Evolutionary conservation across 2,113 vertebrate species (phyloP).

Genomic region (Epinephelus cyanopodus): DNA sequence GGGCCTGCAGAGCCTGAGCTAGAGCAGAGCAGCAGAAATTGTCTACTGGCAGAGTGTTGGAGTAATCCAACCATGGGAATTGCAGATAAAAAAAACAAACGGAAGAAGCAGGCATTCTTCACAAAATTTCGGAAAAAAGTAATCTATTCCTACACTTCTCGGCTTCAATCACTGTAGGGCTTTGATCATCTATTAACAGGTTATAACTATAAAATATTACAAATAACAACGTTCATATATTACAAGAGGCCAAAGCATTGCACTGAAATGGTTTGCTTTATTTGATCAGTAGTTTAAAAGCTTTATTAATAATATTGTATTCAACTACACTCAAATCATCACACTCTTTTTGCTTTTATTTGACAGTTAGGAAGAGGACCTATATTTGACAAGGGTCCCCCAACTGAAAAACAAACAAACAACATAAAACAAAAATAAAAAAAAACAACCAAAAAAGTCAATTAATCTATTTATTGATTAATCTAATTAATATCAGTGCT

Average conservation of each 20-base stretch:
- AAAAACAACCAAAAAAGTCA: no score
- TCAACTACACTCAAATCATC: neutral
- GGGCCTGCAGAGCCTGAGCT: neutral
- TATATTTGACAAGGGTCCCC: no score
- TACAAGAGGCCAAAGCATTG: neutral
- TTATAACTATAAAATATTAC: neutral
- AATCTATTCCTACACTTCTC: neutral
- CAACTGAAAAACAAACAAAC: no score
- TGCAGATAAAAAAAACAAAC: neutral
- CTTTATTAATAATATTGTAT: neutral
- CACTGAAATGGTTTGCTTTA: neutral
- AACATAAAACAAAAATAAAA: no score
- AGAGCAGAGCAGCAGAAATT: neutral
- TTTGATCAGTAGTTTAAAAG: neutral
- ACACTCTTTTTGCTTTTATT: neutral
- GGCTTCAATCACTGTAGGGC: neutral
- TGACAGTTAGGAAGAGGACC: neutral
- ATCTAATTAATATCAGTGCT: no score
- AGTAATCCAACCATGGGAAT: neutral
- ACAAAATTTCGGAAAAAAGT: neutral
- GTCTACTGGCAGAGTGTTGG: slow-evolving; percentile 3
- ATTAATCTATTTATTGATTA: no score
- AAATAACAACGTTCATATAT: neutral
- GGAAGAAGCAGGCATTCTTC: neutral
- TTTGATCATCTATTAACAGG: neutral